Conservation (phyloP, 2,797 vertebrate species). For the Poecilia picta region DNA sequence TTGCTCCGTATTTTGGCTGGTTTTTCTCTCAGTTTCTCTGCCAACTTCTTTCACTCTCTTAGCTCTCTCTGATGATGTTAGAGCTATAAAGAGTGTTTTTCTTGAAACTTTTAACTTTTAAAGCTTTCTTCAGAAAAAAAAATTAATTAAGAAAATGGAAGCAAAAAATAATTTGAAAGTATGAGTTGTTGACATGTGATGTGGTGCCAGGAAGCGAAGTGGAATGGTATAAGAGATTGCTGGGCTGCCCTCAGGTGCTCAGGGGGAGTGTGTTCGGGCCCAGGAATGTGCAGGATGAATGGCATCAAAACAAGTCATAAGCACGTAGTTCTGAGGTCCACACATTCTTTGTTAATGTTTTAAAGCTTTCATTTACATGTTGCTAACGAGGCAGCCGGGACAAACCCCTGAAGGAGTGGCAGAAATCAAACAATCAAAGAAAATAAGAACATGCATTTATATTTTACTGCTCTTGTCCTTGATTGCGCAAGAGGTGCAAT, state of each 20-base stretch:
- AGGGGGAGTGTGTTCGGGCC: background rate
- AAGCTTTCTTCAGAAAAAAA: background rate
- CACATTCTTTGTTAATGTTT: background rate
- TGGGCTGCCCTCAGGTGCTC: background rate
- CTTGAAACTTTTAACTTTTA: background rate
- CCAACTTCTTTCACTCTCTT: background rate
- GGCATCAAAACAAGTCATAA: background rate
- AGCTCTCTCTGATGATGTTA: background rate
- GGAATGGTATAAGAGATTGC: background rate
- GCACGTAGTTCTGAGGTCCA: background rate
- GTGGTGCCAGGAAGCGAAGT: background rate
- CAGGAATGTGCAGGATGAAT: background rate
- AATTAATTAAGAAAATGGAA: background rate
- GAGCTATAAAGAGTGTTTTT: background rate
- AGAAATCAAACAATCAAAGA: constrained; percentile 19
- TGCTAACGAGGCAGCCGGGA: constrained; percentile 25
- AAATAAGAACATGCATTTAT: constrained; percentile 5
- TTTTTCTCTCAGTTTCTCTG: background rate
- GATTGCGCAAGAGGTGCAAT: constrained; percentile 14
- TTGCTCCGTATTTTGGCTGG: background rate
- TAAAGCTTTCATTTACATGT: constrained; percentile 11
- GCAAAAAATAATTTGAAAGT: background rate
- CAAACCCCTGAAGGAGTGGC: constrained; percentile 25
- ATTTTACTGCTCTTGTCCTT: constrained; percentile 23
- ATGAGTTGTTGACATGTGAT: background rate